These are phyloP conservation scores for Oncorhynchus keta DNA, from an alignment of 2,113 vertebrate genomes.

Conservation along the genomic window DNA sequence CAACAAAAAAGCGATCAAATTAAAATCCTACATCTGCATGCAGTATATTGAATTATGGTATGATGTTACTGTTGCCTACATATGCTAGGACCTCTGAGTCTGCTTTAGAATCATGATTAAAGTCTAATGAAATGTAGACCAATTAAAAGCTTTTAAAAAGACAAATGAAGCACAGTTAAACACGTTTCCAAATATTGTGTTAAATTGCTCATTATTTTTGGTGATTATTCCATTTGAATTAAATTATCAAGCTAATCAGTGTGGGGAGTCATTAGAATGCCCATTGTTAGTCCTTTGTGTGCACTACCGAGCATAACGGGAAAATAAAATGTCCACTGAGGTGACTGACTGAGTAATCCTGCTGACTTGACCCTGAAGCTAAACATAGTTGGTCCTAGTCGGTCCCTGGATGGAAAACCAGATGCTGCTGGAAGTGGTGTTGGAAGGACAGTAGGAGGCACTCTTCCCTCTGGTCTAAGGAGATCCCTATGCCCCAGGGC, in stretches of 20 bases:
- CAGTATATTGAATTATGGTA: neutral
- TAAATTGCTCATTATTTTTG: constrained; percentile 54
- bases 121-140: constrained; percentile 29
- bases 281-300: constrained; percentile 49
- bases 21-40: neutral
- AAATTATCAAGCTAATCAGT: constrained; percentile 48
- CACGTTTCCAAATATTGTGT: neutral
- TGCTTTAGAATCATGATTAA: constrained; percentile 35
- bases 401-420: too few species aligned
- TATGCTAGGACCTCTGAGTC: neutral
- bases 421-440: too few species aligned
- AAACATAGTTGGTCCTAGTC: too few species aligned
- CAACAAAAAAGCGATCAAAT: too few species aligned
- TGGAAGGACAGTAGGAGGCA: too few species aligned
- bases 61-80: neutral
- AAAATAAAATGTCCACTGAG: constrained; percentile 22
- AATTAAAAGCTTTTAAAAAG: constrained; percentile 51
- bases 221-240: constrained; percentile 54
- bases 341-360: constrained; percentile 18
- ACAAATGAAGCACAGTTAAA: constrained; percentile 37
- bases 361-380: too few species aligned
- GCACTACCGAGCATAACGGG: neutral
- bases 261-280: constrained; percentile 35
- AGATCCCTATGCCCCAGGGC: too few species aligned
- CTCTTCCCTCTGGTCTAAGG: too few species aligned